These are phyloP conservation scores for Conomelus anceps DNA, from an alignment of 2,888 invertebrate genomes.

Conservation along the genomic window DNA sequence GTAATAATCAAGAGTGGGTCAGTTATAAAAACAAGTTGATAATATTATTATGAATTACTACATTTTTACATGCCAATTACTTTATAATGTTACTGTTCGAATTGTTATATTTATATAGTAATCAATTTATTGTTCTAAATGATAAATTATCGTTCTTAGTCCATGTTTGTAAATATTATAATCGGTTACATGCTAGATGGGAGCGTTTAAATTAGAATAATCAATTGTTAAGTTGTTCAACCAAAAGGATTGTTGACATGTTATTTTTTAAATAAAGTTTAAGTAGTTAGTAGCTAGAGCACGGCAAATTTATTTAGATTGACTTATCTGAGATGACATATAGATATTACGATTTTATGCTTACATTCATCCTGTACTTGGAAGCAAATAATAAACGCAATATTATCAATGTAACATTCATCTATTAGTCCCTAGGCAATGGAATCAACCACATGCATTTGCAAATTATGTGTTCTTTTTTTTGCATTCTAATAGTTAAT, in stretches of 20 bases:
- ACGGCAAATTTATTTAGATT: not conserved
- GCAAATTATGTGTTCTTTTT: no score
- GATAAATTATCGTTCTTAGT: not conserved
- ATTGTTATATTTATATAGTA: not conserved
- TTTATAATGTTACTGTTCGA: not conserved
- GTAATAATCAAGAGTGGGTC: not conserved
- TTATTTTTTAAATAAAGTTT: not conserved
- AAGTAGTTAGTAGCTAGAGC: not conserved
- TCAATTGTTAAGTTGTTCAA: not conserved
- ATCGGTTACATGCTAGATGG: not conserved
- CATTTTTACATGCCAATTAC: not conserved
- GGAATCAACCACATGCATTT: not conserved
- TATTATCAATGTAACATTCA: not conserved
- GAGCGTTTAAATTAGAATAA: not conserved
- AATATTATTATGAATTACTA: not conserved
- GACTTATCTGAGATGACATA: not conserved
- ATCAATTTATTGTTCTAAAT: not conserved
- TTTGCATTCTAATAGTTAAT: not conserved
- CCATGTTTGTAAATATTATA: not conserved
- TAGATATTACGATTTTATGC: not conserved
- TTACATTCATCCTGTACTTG: not conserved
- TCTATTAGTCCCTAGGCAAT: not conserved
- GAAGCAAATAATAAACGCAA: not conserved
- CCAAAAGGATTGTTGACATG: not conserved
- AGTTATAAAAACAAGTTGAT: not conserved